These are phyloP conservation scores for Loriculus beryllinus DNA, from an alignment of 2,797 vertebrate genomes.

Conservation along the genomic window DNA sequence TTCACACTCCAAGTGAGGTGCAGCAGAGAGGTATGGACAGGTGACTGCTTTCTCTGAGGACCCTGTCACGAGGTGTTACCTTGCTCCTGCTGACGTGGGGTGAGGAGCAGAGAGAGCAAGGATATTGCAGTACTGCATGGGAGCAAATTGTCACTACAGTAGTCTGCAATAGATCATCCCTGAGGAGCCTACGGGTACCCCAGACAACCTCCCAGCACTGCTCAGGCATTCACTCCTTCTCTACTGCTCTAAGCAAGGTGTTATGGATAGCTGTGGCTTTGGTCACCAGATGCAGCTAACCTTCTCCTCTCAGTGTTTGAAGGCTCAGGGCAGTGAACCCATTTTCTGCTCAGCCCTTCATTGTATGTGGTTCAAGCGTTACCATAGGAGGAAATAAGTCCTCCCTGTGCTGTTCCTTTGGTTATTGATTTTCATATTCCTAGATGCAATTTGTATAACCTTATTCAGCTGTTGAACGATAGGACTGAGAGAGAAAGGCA, in stretches of 20 bases:
- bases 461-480: background rate
- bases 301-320: background rate
- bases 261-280: background rate
- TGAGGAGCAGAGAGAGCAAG: background rate
- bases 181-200: background rate
- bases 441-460: background rate
- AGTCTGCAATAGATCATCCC: background rate
- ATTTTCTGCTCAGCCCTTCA: background rate
- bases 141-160: background rate
- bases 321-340: background rate
- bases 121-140: background rate
- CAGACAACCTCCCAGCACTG: background rate
- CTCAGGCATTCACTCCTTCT: background rate
- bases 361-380: background rate
- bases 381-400: background rate
- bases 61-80: background rate
- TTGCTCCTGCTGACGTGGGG: background rate
- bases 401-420: background rate
- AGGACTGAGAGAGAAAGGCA: background rate
- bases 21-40: background rate
- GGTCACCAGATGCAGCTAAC: background rate
- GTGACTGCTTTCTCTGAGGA: background rate
- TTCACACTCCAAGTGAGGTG: conserved; percentile 3
- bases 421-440: background rate
- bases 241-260: background rate